Conservation (phyloP, 2,888 invertebrate genomes). For the Spialia ferax region DNA sequence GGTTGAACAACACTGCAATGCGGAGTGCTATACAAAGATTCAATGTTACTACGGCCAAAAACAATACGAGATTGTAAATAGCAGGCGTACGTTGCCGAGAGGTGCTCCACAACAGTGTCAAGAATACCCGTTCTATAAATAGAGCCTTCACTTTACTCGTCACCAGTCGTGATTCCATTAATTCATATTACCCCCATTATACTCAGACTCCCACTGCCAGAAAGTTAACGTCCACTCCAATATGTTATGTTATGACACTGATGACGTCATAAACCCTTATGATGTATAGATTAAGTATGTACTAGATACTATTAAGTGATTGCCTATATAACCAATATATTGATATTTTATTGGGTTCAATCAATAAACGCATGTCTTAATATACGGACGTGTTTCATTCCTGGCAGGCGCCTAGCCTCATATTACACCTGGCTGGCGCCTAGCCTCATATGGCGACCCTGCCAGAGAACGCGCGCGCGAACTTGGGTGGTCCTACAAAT, state of each 20-base stretch:
- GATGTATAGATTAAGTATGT: no score
- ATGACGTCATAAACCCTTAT: neutral
- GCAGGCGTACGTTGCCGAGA: conserved; percentile 19
- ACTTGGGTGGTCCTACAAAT: no score
- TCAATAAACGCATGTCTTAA: no score
- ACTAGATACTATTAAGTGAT: no score
- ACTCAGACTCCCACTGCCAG: conserved; percentile 21
- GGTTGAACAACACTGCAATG: conserved; percentile 13
- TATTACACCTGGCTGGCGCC: no score
- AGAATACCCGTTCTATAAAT: conserved; percentile 44
- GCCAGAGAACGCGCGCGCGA: no score
- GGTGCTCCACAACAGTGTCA: conserved; percentile 41
- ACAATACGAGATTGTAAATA: conserved; percentile 33
- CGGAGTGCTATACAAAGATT: conserved; percentile 3
- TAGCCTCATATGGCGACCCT: no score
- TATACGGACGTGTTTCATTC: no score
- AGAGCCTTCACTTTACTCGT: conserved; percentile 36
- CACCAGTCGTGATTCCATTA: conserved; percentile 38
- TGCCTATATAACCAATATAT: no score
- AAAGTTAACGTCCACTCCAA: conserved; percentile 11
- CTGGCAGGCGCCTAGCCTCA: no score
- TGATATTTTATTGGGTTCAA: no score
- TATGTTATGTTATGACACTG: neutral
- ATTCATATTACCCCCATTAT: conserved; percentile 36
- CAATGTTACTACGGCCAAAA: conserved; percentile 22